Evolutionary conservation across 2,888 invertebrate species (phyloP), one percentile per base, ranked within the genome.

Genomic region (Endomychus coccineus): DNA sequence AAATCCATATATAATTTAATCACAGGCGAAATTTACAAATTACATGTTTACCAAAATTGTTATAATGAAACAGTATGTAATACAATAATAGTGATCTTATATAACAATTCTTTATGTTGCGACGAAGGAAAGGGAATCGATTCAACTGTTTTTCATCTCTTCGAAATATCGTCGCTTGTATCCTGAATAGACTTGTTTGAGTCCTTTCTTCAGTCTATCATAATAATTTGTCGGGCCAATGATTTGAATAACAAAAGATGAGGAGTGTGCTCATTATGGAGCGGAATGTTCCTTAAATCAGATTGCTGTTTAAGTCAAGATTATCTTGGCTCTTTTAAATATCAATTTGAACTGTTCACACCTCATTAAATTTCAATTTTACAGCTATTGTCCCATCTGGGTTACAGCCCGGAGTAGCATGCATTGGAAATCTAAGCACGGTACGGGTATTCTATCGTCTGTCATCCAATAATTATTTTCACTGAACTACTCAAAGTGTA

Each of bases 321-420:
- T 64, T 64, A 64, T 62, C 63, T 63, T 61, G 62, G 61, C 63
- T 66, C 64, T 66, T 66, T 67, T 66, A 66, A 66, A 66, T 67
- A 66, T 67, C 67, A 67, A 67, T 67, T 66, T 66, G 64, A 64
- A 64, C 62, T 61, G 65, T 61, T 66, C 59, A 65, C 66, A 66
- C 63, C 64, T 66, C 67, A 67, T 67, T 67, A 63, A 66, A 58
- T 67, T 67, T 62, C 67, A 67, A 67, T 67, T 67, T 67, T 67
- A 67, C 67, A 67, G 67, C 66, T 62, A 65, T 66, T 66, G 66
- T 67, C 65, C 65, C 64, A 66, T 64, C 60, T 64, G 64, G 64
- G 64, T 64, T 64, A 64, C 58, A 57, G 59, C 62, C 60, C 51
- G 50, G 58, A 59, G 62, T 56, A 53, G 61, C 59, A 58, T 64